These are phyloP conservation scores for Littorina saxatilis DNA, from an alignment of 1,140 invertebrate genomes.

Conservation along the genomic window DNA sequence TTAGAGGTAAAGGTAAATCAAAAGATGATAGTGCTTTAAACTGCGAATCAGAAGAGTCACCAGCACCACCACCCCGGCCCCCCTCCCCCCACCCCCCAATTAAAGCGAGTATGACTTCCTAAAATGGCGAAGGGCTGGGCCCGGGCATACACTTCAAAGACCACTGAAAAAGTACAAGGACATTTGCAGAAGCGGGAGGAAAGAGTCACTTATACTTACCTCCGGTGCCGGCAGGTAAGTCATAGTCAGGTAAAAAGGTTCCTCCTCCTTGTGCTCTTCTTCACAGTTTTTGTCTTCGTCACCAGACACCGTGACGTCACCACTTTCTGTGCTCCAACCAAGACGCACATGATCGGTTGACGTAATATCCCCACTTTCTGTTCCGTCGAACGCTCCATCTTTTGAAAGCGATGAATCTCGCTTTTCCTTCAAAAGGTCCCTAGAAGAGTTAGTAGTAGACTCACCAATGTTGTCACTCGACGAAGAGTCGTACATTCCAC, in stretches of 20 bases:
- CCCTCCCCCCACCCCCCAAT: too few species aligned
- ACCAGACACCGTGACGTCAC: neutral
- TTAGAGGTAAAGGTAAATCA: too few species aligned
- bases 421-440: neutral
- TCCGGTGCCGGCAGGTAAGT: conserved; percentile 13
- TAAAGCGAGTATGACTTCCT: too few species aligned
- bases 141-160: too few species aligned
- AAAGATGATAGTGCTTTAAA: too few species aligned
- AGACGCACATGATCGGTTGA: neutral
- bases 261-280: neutral
- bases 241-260: neutral
- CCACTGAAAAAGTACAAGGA: too few species aligned
- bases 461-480: neutral
- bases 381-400: neutral
- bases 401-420: neutral
- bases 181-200: too few species aligned
- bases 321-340: too few species aligned
- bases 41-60: too few species aligned
- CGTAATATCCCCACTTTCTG: neutral
- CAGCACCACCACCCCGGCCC: too few species aligned
- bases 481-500: neutral
- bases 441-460: neutral
- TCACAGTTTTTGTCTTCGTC: neutral
- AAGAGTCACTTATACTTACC: too few species aligned
- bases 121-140: too few species aligned